A percentile compares a stretch with the other conserved stretches of the same genome.
Evolutionary conservation across 2,113 vertebrate genomes (phyloP).

Genomic region (Picathartes gymnocephalus): DNA sequence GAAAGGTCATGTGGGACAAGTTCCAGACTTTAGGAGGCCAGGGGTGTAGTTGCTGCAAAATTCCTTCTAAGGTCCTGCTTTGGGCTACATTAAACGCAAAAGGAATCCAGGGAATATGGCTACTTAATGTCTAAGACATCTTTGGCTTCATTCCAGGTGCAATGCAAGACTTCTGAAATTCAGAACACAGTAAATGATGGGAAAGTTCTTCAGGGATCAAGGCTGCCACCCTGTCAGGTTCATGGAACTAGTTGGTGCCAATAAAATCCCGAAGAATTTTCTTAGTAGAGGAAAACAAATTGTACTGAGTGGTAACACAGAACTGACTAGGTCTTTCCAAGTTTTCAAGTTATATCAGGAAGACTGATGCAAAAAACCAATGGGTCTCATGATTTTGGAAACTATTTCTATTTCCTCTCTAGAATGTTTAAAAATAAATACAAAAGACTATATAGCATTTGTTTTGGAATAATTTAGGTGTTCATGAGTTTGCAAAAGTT

Average conservation of each 20-base stretch:
- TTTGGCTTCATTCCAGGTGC: not conserved
- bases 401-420: not conserved
- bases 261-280: not conserved
- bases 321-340: not conserved
- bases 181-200: not conserved
- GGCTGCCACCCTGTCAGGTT: not conserved
- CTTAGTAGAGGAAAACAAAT: not conserved
- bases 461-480: not conserved
- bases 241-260: not conserved
- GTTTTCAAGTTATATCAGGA: not conserved
- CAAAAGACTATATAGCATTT: not conserved
- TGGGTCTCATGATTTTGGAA: not conserved
- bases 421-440: not conserved
- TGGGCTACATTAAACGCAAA: not conserved
- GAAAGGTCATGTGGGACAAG: not conserved
- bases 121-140: not conserved
- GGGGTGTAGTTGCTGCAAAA: not conserved
- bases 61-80: not conserved
- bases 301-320: not conserved
- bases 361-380: not conserved
- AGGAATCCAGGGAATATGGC: not conserved
- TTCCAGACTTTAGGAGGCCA: not conserved
- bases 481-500: not conserved
- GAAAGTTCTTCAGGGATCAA: not conserved
- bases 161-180: not conserved